Evolutionary conservation across 2,797 vertebrate species (phyloP), one percentile per base, ranked within the genome.

Genomic region (Acanthiza pusilla): DNA sequence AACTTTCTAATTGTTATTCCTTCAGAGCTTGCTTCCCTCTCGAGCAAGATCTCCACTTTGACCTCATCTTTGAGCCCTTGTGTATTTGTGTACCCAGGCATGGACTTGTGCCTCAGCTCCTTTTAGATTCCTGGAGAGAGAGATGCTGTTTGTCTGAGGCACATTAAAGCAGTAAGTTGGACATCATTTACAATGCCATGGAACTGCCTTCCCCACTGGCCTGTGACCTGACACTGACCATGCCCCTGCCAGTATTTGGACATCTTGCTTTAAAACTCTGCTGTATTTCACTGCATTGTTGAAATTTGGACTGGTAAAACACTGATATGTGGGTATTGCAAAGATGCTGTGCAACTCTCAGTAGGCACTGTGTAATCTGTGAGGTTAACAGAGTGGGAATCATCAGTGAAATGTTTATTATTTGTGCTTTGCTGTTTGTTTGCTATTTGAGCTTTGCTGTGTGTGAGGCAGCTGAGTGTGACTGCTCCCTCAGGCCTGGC

Each of bases 181-280:
- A 12, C n/a, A 26, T 36, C 5, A 14, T 19, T 83, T 71, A 42
- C 38, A 32, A 1, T 22, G 73, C 68, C 66, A 22, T 0, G 2
- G 15, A 16, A 23, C 68, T 19, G 8, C 57, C 13, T 21, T 51
- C 36, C 36, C 36, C 0, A 0, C 40, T 0, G 2, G n/a, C 11
- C 68, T 13, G 67, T 29, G 53, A 30, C 36, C 42, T n/a, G 48
- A 14, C 13, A 2, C 16, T 2, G 50, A 43, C 40, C 54, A 36
- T 68, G 32, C 9, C 4, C 0, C 0, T 47, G 32, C n/a, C 38
- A 53, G 12, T 5, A 2, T 26, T 80, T 40, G 13, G 29, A 8
- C 22, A 43, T 9, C 47, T 48, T 32, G 54, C 60, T 60, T 75
- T 50, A 66, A 83, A 67, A n/a, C 34, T 5, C 42, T 40, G 16